These are phyloP conservation scores for Ranitomeya imitator DNA, from an alignment of 2,113 vertebrate genomes.

Conservation along the genomic window DNA sequence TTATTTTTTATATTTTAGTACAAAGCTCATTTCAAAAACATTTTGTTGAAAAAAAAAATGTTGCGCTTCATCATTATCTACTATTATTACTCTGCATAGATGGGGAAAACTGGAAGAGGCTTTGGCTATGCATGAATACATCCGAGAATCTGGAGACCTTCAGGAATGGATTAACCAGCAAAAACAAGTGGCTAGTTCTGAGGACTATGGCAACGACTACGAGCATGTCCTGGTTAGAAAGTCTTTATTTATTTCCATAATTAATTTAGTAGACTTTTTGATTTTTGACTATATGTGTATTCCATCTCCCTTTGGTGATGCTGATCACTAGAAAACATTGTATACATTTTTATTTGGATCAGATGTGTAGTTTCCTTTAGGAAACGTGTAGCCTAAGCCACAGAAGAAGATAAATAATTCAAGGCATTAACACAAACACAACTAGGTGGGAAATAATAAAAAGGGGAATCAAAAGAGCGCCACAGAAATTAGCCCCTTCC, in stretches of 20 bases:
- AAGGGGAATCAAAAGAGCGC: no score
- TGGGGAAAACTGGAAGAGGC: constrained; percentile 72
- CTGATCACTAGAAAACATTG: no score
- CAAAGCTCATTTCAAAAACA: background rate
- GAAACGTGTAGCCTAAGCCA: background rate
- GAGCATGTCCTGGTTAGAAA: constrained; percentile 78
- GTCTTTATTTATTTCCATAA: background rate
- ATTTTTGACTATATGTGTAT: background rate
- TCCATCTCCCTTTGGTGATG: background rate
- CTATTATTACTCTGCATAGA: constrained; percentile 58
- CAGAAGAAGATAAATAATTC: background rate
- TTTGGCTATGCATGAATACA: constrained; percentile 79
- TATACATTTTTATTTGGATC: no score
- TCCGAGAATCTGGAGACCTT: constrained; percentile 76
- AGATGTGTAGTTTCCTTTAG: background rate
- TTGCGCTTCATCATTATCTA: background rate
- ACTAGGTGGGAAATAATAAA: background rate
- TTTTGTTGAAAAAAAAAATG: background rate
- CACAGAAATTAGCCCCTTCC: no score
- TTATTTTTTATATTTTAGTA: no score
- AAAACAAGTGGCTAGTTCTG: constrained; percentile 71
- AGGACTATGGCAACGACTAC: constrained; percentile 78
- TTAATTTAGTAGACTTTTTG: background rate
- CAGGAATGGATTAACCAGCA: constrained; percentile 80
- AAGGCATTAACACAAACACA: background rate